Evolutionary conservation across 1,140 invertebrate genomes (phyloP).

Genomic region (Hormaphis cornu): DNA sequence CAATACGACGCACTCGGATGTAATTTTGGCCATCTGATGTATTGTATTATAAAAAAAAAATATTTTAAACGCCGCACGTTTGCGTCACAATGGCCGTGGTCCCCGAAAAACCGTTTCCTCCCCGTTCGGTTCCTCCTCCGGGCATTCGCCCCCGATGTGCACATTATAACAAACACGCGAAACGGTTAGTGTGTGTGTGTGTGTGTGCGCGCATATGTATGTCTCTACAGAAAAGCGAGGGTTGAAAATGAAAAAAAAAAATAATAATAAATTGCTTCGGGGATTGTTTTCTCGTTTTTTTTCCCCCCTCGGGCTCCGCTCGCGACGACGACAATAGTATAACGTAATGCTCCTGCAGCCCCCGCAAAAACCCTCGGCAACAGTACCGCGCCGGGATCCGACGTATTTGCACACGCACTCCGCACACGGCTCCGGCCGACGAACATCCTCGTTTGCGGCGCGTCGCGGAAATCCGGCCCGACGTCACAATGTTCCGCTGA

Average conservation of each 20-base stretch:
- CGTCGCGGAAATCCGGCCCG: not conserved
- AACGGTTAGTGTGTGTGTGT: no score
- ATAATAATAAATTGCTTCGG: not conserved
- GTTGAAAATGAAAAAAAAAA: not conserved
- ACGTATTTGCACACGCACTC: conserved; percentile 12
- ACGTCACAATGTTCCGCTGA: no score
- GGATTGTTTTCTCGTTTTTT: not conserved
- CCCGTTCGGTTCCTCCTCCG: not conserved
- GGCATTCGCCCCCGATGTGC: not conserved
- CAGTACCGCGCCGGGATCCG: not conserved
- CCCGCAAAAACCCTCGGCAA: conserved; percentile 4
- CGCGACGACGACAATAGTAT: no score
- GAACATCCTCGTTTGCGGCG: not conserved
- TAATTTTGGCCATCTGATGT: no score
- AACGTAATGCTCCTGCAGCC: no score
- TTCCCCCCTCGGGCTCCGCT: not conserved
- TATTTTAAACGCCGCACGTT: no score
- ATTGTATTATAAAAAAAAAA: no score
- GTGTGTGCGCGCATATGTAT: not conserved
- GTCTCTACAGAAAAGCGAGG: not conserved
- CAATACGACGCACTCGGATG: no score
- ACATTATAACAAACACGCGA: no score
- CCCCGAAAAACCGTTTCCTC: not conserved
- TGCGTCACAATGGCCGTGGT: not conserved
- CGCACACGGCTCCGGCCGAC: not conserved